These are phyloP conservation scores for Silurus lanzhouensis DNA, from an alignment of 2,797 vertebrate genomes.

Conservation along the genomic window DNA sequence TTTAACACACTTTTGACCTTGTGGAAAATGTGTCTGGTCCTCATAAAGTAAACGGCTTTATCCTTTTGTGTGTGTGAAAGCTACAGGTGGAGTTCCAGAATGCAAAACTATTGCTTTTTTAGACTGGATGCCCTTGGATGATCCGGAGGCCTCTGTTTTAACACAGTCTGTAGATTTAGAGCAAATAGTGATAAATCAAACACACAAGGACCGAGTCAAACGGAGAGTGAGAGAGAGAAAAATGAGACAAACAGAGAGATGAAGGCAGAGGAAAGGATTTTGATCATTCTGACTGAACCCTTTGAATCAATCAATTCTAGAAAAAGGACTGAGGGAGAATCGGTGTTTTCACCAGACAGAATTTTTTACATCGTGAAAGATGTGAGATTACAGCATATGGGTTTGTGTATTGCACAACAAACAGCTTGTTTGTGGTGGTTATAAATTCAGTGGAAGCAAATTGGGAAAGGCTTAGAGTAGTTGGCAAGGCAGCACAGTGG, in stretches of 20 bases:
- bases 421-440: not conserved
- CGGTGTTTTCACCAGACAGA: not conserved
- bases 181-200: constrained; percentile 71
- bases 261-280: too few species aligned
- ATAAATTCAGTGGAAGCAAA: not conserved
- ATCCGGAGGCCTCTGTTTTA: constrained; percentile 50
- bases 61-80: not conserved
- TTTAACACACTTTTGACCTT: not conserved
- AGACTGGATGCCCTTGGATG: constrained; percentile 12
- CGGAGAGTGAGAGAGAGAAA: not conserved
- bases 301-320: not conserved
- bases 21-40: not conserved
- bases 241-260: not conserved
- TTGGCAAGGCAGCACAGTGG: constrained; percentile 13
- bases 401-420: not conserved
- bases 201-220: constrained; percentile 37
- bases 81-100: not conserved
- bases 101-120: not conserved
- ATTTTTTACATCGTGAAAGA: not conserved
- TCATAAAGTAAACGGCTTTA: not conserved
- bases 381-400: not conserved
- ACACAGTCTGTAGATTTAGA: constrained; percentile 62
- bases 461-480: not conserved
- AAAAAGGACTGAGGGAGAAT: not conserved
- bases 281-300: not conserved